phyloP scores from a whole-genome alignment of 2,797 vertebrate species.

The Emydoidea blandingii region DNA sequence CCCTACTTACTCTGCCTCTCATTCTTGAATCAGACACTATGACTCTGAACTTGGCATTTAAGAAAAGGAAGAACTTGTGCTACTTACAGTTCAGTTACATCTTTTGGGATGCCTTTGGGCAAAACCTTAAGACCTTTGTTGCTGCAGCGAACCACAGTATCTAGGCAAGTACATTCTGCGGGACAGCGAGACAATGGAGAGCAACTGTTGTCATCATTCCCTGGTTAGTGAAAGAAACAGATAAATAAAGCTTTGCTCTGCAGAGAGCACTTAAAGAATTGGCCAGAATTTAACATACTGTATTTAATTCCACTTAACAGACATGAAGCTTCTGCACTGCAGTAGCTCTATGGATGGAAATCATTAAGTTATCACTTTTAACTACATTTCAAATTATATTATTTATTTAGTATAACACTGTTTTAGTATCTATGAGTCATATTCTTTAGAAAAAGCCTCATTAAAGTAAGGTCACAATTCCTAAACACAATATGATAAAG shows the following conservation, averaged over 20 bases:
- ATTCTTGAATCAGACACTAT: background rate
- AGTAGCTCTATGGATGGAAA: background rate
- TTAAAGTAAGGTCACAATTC: background rate
- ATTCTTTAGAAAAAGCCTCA: background rate
- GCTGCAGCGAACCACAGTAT: slow-evolving; percentile 98
- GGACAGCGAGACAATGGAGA: slow-evolving; percentile 94
- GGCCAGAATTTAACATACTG: background rate
- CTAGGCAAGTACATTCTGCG: slow-evolving; percentile 94
- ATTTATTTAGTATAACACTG: background rate
- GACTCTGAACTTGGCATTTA: background rate
- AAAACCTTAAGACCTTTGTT: slow-evolving; percentile 94
- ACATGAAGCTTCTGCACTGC: background rate
- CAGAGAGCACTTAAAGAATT: background rate
- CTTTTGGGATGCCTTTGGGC: slow-evolving; percentile 95
- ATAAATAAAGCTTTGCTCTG: background rate
- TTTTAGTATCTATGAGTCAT: background rate
- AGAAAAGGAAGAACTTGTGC: background rate
- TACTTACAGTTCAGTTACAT: slow-evolving; percentile 97
- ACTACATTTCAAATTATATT: background rate
- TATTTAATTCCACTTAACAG: background rate
- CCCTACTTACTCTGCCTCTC: background rate
- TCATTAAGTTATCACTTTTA: background rate
- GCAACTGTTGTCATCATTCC: slow-evolving; percentile 96
- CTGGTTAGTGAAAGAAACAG: slow-evolving; percentile 77
- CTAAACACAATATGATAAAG: background rate